Percentiles rank a stretch among this genome's conserved stretches.
These are phyloP conservation scores for Iguana delicatissima DNA, from an alignment of 2,797 vertebrate genomes.

Conservation along the genomic window DNA sequence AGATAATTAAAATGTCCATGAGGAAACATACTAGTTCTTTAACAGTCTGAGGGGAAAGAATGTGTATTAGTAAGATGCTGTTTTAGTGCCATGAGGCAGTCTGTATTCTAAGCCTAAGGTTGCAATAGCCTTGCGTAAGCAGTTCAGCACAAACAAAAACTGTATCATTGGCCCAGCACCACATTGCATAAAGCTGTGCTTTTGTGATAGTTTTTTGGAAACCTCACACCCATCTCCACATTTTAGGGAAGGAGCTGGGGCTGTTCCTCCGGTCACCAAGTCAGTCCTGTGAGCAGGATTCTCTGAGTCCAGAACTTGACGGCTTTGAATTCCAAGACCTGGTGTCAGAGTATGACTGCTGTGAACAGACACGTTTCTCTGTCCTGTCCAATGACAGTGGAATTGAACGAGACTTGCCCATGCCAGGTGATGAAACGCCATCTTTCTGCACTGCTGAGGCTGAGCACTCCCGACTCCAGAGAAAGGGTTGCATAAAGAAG, in stretches of 20 bases:
- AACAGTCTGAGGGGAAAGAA: background rate
- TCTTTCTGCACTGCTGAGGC: slow-evolving; percentile 23
- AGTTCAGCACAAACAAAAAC: background rate
- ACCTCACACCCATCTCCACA: background rate
- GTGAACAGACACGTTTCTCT: slow-evolving; percentile 84
- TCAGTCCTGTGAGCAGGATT: slow-evolving; percentile 75
- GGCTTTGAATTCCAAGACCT: slow-evolving; percentile 84
- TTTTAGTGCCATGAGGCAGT: background rate
- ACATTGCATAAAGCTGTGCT: background rate
- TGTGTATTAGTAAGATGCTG: background rate
- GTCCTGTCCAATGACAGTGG: slow-evolving; percentile 93
- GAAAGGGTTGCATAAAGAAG: slow-evolving; percentile 89
- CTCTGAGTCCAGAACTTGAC: slow-evolving; percentile 79
- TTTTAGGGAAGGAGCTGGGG: slow-evolving; percentile 89
- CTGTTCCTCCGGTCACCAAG: slow-evolving; percentile 84
- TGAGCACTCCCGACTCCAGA: slow-evolving; percentile 80
- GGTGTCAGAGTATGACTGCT: slow-evolving; percentile 67
- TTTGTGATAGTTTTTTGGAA: background rate
- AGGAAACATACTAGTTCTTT: background rate
- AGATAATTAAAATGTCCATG: background rate
- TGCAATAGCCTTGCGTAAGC: background rate
- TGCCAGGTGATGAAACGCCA: slow-evolving; percentile 56
- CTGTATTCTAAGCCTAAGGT: background rate
- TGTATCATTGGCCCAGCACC: background rate
- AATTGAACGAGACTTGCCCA: slow-evolving; percentile 89